These are phyloP conservation scores for Anthoscopus minutus DNA, from an alignment of 2,113 vertebrate genomes.

Conservation along the genomic window DNA sequence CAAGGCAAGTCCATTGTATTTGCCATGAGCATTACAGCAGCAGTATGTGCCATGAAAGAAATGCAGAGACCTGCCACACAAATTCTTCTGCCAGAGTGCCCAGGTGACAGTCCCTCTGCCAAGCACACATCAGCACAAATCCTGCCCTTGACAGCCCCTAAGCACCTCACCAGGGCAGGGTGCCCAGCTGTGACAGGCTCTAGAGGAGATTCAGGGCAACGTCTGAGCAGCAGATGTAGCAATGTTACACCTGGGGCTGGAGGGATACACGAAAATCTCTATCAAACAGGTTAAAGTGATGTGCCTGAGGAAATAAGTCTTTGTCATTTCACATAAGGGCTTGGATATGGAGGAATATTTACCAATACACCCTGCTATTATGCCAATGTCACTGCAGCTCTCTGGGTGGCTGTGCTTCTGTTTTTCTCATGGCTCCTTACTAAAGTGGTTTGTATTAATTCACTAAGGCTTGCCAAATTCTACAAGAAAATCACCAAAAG, in stretches of 20 bases:
- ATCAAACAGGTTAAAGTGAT: neutral
- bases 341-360: neutral
- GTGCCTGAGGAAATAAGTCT: neutral
- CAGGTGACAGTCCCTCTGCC: neutral
- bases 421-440: neutral
- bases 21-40: neutral
- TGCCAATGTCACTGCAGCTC: neutral
- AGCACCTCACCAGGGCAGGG: neutral
- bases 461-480: neutral
- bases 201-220: neutral
- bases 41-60: neutral
- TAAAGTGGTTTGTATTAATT: neutral
- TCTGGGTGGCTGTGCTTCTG: neutral
- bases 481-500: neutral
- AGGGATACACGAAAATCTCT: accelerated
- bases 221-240: neutral
- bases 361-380: neutral
- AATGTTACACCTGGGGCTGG: accelerated
- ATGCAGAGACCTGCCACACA: neutral
- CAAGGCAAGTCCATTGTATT: neutral
- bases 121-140: accelerated
- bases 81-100: neutral
- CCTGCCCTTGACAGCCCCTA: neutral
- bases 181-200: neutral
- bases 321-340: neutral